Conservation (phyloP, 2,113 vertebrate species). For the Pelvicachromis taeniatus region DNA sequence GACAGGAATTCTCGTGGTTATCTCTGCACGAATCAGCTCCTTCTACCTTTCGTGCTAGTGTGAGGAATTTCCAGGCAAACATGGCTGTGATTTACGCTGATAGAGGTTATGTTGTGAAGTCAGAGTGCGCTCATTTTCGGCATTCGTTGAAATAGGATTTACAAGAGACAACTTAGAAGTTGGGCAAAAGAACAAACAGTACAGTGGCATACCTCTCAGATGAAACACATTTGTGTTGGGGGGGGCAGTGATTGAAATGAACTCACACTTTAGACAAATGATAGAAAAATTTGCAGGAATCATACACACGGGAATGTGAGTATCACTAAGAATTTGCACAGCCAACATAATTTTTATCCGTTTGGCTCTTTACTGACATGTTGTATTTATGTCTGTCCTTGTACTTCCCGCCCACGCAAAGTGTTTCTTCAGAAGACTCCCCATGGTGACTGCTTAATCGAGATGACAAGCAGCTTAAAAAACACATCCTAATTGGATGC, state of each 20-base stretch:
- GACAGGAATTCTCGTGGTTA: background rate
- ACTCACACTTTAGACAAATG: background rate
- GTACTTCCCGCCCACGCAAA: slow-evolving; percentile 12
- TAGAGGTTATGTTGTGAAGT: background rate
- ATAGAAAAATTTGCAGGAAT: background rate
- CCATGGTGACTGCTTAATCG: slow-evolving; percentile 9
- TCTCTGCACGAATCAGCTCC: background rate
- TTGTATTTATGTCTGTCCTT: slow-evolving; percentile 15
- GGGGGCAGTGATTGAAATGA: background rate
- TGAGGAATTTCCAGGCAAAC: background rate
- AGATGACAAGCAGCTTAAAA: slow-evolving; percentile 31
- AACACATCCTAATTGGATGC: slow-evolving; percentile 25
- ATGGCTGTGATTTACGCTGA: background rate
- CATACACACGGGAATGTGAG: background rate
- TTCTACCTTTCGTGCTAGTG: background rate
- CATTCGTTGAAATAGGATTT: background rate
- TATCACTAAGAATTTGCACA: background rate
- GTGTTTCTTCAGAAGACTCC: background rate
- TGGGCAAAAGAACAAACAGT: background rate
- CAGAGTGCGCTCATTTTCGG: background rate
- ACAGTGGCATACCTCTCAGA: background rate
- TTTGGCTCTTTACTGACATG: slow-evolving; percentile 1
- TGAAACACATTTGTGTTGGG: background rate
- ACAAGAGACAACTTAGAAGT: background rate
- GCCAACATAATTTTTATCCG: background rate